Evolutionary conservation across 1,140 invertebrate genomes (phyloP).

Genomic region (Laupala kohalensis): DNA sequence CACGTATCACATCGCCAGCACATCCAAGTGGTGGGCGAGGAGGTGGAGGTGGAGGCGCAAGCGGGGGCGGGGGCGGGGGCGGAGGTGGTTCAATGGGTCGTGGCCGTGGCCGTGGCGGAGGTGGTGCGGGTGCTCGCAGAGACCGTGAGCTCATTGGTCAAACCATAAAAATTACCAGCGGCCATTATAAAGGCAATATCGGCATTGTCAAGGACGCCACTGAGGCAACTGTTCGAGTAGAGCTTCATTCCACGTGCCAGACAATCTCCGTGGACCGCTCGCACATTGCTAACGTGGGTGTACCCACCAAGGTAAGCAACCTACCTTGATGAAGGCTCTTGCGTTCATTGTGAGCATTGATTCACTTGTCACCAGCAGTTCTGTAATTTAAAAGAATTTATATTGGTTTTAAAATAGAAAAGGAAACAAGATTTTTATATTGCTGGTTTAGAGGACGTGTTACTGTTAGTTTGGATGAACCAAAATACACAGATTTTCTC

Average conservation of each 20-base stretch:
- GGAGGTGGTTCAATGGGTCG: slow-evolving; percentile 23
- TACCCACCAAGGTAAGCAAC: slow-evolving; percentile 31
- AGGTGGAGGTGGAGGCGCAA: too few species aligned
- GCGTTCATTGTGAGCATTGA: too few species aligned
- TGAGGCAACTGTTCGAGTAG: slow-evolving; percentile 84
- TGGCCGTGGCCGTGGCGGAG: slow-evolving; percentile 43
- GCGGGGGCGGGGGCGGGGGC: slow-evolving; percentile 36
- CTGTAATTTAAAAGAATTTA: too few species aligned
- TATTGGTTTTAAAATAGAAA: too few species aligned
- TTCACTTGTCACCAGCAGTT: too few species aligned
- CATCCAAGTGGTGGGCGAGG: slow-evolving; percentile 63
- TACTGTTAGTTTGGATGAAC: too few species aligned
- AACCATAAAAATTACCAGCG: slow-evolving; percentile 93
- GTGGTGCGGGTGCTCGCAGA: slow-evolving; percentile 52
- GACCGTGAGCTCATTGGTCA: slow-evolving; percentile 89
- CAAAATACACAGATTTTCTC: too few species aligned
- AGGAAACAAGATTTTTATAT: too few species aligned
- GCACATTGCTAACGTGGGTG: slow-evolving; percentile 72
- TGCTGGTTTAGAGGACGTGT: too few species aligned
- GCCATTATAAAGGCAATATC: slow-evolving; percentile 77
- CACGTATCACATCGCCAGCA: slow-evolving; percentile 69
- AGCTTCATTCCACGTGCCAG: slow-evolving; percentile 92
- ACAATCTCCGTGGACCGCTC: slow-evolving; percentile 93
- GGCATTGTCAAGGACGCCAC: slow-evolving; percentile 90
- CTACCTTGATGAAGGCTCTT: neutral